phyloP scores from a whole-genome alignment of 2,888 invertebrate genomes.

The Papilio elwesi region DNA sequence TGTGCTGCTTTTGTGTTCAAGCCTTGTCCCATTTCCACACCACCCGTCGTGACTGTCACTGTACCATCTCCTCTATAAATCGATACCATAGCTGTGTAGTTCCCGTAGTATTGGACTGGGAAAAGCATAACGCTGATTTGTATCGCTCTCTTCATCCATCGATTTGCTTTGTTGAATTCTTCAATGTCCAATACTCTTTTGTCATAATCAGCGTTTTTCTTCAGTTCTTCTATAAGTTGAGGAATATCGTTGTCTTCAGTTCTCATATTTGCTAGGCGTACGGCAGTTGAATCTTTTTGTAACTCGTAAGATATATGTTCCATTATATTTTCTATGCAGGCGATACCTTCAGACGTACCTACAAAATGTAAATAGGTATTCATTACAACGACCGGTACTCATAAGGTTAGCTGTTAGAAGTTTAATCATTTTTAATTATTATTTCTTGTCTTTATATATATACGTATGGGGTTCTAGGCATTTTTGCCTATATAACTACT shows the following conservation, averaged over 20 bases:
- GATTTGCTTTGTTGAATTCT: conserved; percentile 86
- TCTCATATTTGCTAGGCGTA: conserved; percentile 84
- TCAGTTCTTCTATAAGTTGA: conserved; percentile 77
- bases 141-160: conserved; percentile 91
- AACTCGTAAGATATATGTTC: conserved; percentile 86
- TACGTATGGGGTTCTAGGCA: no score
- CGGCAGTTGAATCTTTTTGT: conserved; percentile 84
- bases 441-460: no score
- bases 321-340: conserved; percentile 86
- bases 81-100: conserved; percentile 85
- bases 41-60: conserved; percentile 88
- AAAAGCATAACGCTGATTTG: conserved; percentile 87
- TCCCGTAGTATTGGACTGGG: conserved; percentile 81
- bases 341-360: conserved; percentile 85
- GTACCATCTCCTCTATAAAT: conserved; percentile 88
- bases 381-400: no score
- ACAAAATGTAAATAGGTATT: conserved; percentile 47
- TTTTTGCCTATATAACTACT: no score
- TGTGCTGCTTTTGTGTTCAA: conserved; percentile 91
- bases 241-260: conserved; percentile 71
- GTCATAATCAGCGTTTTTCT: conserved; percentile 77
- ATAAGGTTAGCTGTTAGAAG: no score
- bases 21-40: conserved; percentile 91
- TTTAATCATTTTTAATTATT: no score
- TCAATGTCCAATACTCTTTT: conserved; percentile 76